Evolutionary conservation across 2,113 vertebrate genomes (phyloP), one percentile per base, ranked within the genome.

Genomic region (Equus quagga): DNA sequence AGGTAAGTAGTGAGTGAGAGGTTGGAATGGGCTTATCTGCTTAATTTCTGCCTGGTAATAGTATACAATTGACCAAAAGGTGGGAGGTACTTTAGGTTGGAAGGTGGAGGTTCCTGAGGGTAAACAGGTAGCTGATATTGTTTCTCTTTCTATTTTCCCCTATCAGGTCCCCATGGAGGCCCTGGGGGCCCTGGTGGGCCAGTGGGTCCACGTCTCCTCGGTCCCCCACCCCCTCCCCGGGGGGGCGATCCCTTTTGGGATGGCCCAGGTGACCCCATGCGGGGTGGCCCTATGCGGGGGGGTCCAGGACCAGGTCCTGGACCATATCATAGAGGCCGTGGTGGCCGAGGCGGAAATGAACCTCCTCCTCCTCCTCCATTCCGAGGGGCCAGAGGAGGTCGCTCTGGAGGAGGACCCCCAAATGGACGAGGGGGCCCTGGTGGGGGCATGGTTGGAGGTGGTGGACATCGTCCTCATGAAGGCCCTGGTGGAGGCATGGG

Each of bases 191-290:
- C 98, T 41, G 96, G 98, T 21, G 98, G 98, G 36, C 98, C 98
- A 98, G 99, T 70, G 99, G 98, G 98, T 46, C 99, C 99, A 0
- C 99, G 99, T 76, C 99, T 99, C 98, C 99, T 99, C 98, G 99
- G 99, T 0, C 99, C 99, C 0, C 99, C 99, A 0, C 99, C 99
- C 0, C 99, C 99, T 4, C 99, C 99, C 0, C 99, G 99, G 0
- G 99, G 99, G 23, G 99, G 99, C 84, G 99, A 99, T 24, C 99
- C 99, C 93, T 99, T 99, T 98, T 99, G 99, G 99, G 99, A 99
- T 58, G 98, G 97, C 72, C 98, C 98, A 1, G 99, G 99, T 0
- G 99, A 99, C 14, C 99, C 99, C 49, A 99, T 99, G 99, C 98
- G 99, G 62, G 99, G 99, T 6, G 99, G 99, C 5, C 99, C 99